Conservation (phyloP, 2,888 invertebrate genomes). For the Lepidochrysops patricia region DNA sequence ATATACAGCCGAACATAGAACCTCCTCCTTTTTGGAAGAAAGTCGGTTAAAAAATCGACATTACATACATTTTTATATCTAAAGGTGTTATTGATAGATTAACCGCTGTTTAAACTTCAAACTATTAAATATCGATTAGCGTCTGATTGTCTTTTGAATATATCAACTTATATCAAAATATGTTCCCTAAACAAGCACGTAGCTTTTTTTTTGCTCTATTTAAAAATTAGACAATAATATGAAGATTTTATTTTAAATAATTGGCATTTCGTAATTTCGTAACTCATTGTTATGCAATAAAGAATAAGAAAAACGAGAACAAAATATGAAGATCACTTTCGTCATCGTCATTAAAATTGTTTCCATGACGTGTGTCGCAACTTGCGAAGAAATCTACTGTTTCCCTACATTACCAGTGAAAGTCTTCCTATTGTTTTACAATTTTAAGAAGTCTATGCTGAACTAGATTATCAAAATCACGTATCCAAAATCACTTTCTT, state of each 20-base stretch:
- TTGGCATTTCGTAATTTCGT: not conserved
- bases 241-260: not conserved
- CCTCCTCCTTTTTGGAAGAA: no score
- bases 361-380: conserved; percentile 9
- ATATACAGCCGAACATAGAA: no score
- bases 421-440: conserved; percentile 21
- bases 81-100: no score
- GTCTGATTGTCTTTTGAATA: no score
- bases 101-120: no score
- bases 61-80: no score
- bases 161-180: no score
- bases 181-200: no score
- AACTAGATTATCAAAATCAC: no score
- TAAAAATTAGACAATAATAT: not conserved
- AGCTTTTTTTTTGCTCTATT: not conserved
- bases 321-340: not conserved
- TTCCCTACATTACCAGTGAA: conserved; percentile 21
- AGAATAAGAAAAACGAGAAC: not conserved
- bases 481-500: no score
- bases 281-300: not conserved
- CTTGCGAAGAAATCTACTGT: conserved; percentile 20
- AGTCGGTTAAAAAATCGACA: no score
- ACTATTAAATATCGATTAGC: no score
- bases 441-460: conserved; percentile 8
- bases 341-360: conserved; percentile 1